Percentiles rank a stretch among this genome's conserved stretches.
These are phyloP conservation scores for Ephestia elutella DNA, from an alignment of 1,140 invertebrate species.

Conservation along the genomic window DNA sequence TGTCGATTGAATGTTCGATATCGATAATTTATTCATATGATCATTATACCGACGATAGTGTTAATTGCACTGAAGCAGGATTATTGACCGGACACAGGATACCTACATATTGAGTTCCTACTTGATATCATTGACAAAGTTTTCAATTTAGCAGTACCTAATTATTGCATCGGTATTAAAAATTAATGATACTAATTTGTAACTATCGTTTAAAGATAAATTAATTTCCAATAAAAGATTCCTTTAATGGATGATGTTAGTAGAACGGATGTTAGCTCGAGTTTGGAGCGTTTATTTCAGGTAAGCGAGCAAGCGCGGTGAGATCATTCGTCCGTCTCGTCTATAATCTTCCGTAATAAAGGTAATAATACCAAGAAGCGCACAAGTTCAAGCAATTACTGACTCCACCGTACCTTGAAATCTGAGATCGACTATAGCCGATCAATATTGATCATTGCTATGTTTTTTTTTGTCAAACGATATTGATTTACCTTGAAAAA, in stretches of 20 bases:
- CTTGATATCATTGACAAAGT: not conserved
- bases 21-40: not conserved
- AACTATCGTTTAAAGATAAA: no score
- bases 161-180: no score
- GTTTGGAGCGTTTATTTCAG: not conserved
- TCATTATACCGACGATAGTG: not conserved
- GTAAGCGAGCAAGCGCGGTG: slow-evolving; percentile 8
- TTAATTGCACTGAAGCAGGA: not conserved
- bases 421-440: not conserved
- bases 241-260: not conserved
- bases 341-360: slow-evolving; percentile 39
- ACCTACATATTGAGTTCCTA: not conserved
- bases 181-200: no score
- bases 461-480: not conserved
- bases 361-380: slow-evolving; percentile 19
- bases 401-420: slow-evolving; percentile 18
- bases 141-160: not conserved
- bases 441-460: not conserved
- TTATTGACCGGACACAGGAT: no score
- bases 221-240: not conserved
- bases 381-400: slow-evolving; percentile 25
- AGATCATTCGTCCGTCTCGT: slow-evolving; percentile 11
- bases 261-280: not conserved
- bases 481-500: no score
- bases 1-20: not conserved